Evolutionary conservation across 2,797 vertebrate species (phyloP), one percentile per base, ranked within the genome.

Genomic region (Eospalax fontanierii): DNA sequence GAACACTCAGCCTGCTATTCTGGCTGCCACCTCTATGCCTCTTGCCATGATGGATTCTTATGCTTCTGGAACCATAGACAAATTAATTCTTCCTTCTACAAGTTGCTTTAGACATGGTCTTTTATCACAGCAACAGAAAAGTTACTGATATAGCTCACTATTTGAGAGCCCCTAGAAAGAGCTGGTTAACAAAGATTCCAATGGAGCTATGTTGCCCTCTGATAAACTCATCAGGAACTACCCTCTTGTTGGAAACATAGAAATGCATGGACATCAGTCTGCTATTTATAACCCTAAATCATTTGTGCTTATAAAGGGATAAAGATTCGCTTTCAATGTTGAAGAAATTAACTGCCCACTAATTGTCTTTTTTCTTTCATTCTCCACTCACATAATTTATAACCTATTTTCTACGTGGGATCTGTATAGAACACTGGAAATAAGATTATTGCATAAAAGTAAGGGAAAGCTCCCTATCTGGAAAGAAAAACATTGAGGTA

Each of bases 141-240:
- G 46, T 46, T 6, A 54, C 50, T 54, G 12, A 54, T 54, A 54
- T 14, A 54, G 2, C 14, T 54, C 50, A 4, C 57, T 50, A 88
- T 70, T 46, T 80, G 76, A 95, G n/a, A 79, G 18, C 50, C 35
- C 16, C n/a, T 59, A 82, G 66, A 93, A 88, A 87, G 18, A 92
- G 10, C 76, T 88, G 14, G 9, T 19, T 89, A 93, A 94, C 14
- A 89, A 89, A 65, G 10, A 38, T 87, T 93, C 50, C 81, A 50
- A 5, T 35, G 35, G 63, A 40, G 54, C 66, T 86, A 40, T 26
- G 33, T 35, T 88, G 61, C 82, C 22, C 38, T 86, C 35, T 26
- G 65, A 63, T 90, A 84, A 85, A 81, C 68, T 86, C 75, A 91
- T 73, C n/a, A 57, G 61, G 76, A 73, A 22, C 28, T 91, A 6